Evolutionary conservation across 1,140 invertebrate genomes (phyloP).

Genomic region (Hetaerina americana): DNA sequence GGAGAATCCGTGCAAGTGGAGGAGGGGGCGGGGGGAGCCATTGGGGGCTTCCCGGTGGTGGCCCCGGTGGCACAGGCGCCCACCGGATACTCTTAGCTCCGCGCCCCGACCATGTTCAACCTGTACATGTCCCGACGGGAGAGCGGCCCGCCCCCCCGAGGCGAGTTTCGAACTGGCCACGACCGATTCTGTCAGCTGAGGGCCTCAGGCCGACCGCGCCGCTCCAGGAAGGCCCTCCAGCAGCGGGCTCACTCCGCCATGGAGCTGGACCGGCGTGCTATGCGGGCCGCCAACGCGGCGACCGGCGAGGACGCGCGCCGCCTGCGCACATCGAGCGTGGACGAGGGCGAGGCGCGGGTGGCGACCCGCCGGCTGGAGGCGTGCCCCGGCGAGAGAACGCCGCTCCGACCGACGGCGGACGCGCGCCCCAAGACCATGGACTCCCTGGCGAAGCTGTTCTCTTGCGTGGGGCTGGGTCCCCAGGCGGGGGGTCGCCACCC

Average conservation of each 20-base stretch:
- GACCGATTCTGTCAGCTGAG: background rate
- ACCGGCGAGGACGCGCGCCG: background rate
- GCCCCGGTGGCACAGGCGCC: background rate
- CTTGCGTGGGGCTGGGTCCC: background rate
- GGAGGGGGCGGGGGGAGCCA: background rate
- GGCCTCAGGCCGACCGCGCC: background rate
- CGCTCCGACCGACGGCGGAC: background rate
- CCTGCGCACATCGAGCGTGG: background rate
- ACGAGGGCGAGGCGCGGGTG: background rate
- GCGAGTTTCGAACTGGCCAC: background rate
- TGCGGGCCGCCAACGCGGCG: background rate
- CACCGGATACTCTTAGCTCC: background rate
- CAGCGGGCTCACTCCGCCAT: background rate
- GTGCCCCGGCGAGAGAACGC: background rate
- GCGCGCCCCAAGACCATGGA: background rate
- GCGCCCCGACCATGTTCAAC: background rate
- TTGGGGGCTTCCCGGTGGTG: background rate
- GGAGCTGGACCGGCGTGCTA: background rate
- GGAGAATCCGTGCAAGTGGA: background rate
- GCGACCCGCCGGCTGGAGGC: background rate
- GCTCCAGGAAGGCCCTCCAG: background rate
- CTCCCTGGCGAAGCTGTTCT: background rate
- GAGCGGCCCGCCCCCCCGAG: background rate
- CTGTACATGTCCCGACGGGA: background rate
- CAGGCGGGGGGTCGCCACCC: too few species aligned